Evolutionary conservation across 1,140 invertebrate genomes (phyloP).

Genomic region (Fopius arisanus): DNA sequence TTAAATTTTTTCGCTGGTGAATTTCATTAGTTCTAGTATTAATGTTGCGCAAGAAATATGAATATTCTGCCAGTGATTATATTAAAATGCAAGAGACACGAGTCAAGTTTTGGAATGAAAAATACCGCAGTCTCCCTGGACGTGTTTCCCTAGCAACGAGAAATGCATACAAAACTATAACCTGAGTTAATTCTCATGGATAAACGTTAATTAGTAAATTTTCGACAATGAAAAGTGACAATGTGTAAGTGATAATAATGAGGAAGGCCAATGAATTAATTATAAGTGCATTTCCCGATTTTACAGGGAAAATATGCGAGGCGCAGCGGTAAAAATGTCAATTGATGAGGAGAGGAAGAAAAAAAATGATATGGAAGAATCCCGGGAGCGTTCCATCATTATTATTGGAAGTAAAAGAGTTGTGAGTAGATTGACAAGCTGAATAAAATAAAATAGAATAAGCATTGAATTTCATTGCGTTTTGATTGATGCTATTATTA

Average conservation of each 20-base stretch:
- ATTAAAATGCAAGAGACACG: neutral
- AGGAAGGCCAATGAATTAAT: too few species aligned
- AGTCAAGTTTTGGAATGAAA: neutral
- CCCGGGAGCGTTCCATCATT: constrained; percentile 64
- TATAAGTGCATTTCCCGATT: neutral
- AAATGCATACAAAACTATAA: neutral
- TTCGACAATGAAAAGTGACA: too few species aligned
- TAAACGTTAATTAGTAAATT: too few species aligned
- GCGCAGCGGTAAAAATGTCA: constrained; percentile 38
- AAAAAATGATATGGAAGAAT: constrained; percentile 50
- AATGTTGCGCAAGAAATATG: neutral
- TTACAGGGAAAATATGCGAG: constrained; percentile 45
- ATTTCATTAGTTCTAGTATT: neutral
- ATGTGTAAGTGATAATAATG: too few species aligned
- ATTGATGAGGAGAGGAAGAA: constrained; percentile 46
- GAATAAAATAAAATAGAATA: too few species aligned
- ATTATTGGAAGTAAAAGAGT: constrained; percentile 67
- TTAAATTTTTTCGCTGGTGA: neutral
- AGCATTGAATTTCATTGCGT: too few species aligned
- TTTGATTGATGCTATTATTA: constrained; percentile 61
- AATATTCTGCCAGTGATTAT: neutral
- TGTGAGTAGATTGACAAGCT: constrained; percentile 52
- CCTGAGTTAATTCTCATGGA: too few species aligned
- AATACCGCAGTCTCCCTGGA: neutral
- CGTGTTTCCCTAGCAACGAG: neutral